Percentiles rank a stretch among this genome's conserved stretches.
Conservation (phyloP, 2,113 vertebrate species). For the Melanerpes formicivorus region DNA sequence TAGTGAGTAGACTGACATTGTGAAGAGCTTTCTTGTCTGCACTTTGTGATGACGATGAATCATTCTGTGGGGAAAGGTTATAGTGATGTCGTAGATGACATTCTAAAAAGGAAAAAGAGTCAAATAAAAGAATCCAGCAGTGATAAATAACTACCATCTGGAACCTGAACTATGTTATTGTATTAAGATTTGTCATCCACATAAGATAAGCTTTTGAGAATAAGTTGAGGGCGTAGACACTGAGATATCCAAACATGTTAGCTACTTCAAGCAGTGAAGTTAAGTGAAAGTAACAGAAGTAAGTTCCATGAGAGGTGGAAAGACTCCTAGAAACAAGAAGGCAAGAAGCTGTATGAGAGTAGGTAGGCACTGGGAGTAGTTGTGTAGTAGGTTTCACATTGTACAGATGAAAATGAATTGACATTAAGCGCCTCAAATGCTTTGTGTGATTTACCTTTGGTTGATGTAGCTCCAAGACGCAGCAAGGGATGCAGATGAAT, state of each 20-base stretch:
- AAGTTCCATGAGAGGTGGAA: background rate
- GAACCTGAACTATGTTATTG: conserved; percentile 34
- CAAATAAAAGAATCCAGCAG: background rate
- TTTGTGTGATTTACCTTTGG: background rate
- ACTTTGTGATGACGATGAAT: conserved; percentile 44
- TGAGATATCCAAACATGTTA: background rate
- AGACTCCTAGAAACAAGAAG: background rate
- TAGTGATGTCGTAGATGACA: conserved; percentile 20
- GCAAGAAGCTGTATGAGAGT: background rate
- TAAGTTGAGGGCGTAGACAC: background rate
- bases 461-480: background rate
- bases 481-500: background rate
- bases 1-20: background rate
- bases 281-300: background rate
- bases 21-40: conserved; percentile 29
- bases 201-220: background rate
- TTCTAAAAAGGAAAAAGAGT: background rate
- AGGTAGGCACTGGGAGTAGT: background rate
- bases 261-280: background rate
- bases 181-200: conserved; percentile 8
- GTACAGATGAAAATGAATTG: background rate
- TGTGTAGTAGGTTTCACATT: background rate
- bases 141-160: conserved; percentile 53
- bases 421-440: background rate
- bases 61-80: conserved; percentile 44